Base-by-base conservation (phyloP, 2,113 vertebrate species). In the Caloenas nicobarica region DNA sequence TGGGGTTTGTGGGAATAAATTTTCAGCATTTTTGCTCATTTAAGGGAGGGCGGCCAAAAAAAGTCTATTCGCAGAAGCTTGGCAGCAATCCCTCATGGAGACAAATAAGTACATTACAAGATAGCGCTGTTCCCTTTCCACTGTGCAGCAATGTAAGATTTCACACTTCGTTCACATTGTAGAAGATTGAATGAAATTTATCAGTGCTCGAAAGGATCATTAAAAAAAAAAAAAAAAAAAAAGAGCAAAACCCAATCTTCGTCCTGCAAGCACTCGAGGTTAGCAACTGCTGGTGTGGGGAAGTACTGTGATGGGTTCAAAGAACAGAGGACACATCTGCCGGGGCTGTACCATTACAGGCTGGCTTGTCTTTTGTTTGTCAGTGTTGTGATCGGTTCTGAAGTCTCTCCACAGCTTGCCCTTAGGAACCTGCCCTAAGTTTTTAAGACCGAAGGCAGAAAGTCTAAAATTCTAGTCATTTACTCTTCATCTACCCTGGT, bases 21-120 rank as follows among this genome's bases (percentile, higher is more conserved):
- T 93, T 93, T 93, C 86, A 72, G 40, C 76, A 81, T 92, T 96
- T 89, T 96, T 96, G 86, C 93, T 97, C 86, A 96, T 88, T 95
- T 93, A 72, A 88, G 77, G 86, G 76, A 95, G 76, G 77, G 36
- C 4, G 1, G 73, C 88, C 88, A 95, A 95, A 96, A 93, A 86
- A 73, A 40, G 70, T 92, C 86, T 93, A 50, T 94, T 94, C 81
- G 65, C 86, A 96, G 95, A 93, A 96, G 70, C 64, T 96, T 96
- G 95, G 96, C 92, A 95, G 70, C 66, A 89, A 74, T 96, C 78
- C 86, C 74, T 93, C 86, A 58, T 1, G 0, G 66, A 96, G 83
- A 96, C 88, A 95, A 96, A 92, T 93, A 92, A 96, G 92, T 85
- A 72, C 65, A 85, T 94, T 88, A 81, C 73, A 91, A 97, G 94